Conservation (phyloP, 2,888 invertebrate genomes). For the Hermodice carunculata region DNA sequence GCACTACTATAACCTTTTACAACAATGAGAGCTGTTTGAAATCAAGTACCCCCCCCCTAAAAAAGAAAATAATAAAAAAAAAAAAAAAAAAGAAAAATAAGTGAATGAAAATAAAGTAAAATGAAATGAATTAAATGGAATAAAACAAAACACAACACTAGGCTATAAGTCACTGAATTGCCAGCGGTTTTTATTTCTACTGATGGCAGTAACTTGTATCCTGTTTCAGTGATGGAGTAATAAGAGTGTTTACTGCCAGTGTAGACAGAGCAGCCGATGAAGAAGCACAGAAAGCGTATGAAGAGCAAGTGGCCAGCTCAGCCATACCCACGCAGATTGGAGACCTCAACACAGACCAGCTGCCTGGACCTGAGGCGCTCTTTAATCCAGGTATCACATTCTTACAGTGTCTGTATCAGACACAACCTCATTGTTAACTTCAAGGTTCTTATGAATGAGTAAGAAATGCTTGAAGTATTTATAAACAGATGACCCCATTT, state of each 20-base stretch:
- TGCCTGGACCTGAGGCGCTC: constrained; percentile 86
- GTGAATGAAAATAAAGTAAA: too few species aligned
- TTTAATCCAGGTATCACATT: constrained; percentile 80
- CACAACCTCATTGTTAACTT: neutral
- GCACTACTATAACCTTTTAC: too few species aligned
- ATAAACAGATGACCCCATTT: too few species aligned
- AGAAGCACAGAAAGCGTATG: constrained; percentile 76
- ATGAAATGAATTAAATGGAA: too few species aligned
- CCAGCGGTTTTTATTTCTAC: too few species aligned
- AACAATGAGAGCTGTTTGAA: too few species aligned
- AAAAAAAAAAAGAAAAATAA: too few species aligned
- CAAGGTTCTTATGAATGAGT: neutral
- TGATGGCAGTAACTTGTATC: too few species aligned
- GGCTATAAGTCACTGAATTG: too few species aligned
- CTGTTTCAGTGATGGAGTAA: constrained; percentile 89
- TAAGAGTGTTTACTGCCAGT: constrained; percentile 87
- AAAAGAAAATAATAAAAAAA: too few species aligned
- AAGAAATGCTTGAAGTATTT: neutral
- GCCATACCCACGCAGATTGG: constrained; percentile 77
- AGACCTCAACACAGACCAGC: constrained; percentile 87
- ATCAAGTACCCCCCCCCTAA: too few species aligned
- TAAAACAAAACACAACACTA: too few species aligned
- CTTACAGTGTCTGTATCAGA: constrained; percentile 45
- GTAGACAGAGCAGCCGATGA: constrained; percentile 75
- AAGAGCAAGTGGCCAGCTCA: constrained; percentile 79